Evolutionary conservation across 2,888 invertebrate genomes (phyloP).

Genomic region (Drosophila mayaguana): DNA sequence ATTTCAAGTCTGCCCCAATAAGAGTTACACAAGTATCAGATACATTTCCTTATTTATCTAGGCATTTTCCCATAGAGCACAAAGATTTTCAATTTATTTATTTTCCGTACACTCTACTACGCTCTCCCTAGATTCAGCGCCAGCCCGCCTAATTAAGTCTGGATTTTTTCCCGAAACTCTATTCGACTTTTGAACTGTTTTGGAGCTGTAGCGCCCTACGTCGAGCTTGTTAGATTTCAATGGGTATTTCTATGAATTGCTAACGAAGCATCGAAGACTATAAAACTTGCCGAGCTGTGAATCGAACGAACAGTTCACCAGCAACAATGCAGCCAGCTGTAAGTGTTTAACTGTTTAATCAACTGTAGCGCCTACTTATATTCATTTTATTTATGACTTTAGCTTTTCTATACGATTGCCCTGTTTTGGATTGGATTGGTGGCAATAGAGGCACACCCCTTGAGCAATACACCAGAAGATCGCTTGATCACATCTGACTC

Average conservation of each 20-base stretch:
- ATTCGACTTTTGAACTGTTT: neutral
- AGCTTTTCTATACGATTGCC: conserved; percentile 29
- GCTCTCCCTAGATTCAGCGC: neutral
- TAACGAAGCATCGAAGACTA: conserved; percentile 41
- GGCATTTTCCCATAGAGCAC: neutral
- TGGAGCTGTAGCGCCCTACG: conserved; percentile 10
- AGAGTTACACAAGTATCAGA: neutral
- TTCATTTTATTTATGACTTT: neutral
- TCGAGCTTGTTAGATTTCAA: conserved; percentile 8
- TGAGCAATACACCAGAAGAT: neutral
- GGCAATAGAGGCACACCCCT: neutral
- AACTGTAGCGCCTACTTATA: neutral
- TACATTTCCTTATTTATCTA: neutral
- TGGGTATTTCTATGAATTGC: conserved; percentile 56
- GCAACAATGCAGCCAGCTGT: conserved; percentile 56
- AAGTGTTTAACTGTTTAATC: conserved; percentile 37
- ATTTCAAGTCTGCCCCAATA: neutral
- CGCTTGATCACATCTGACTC: too few relatives aligned
- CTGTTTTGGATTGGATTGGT: conserved; percentile 20
- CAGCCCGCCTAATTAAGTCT: neutral
- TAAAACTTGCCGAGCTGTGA: conserved; percentile 42
- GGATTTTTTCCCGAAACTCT: conserved; percentile 9
- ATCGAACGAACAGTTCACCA: conserved; percentile 43
- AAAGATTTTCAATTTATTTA: neutral
- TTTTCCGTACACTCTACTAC: neutral